These are phyloP conservation scores for Mimas tiliae DNA, from an alignment of 2,888 invertebrate genomes.

Conservation along the genomic window DNA sequence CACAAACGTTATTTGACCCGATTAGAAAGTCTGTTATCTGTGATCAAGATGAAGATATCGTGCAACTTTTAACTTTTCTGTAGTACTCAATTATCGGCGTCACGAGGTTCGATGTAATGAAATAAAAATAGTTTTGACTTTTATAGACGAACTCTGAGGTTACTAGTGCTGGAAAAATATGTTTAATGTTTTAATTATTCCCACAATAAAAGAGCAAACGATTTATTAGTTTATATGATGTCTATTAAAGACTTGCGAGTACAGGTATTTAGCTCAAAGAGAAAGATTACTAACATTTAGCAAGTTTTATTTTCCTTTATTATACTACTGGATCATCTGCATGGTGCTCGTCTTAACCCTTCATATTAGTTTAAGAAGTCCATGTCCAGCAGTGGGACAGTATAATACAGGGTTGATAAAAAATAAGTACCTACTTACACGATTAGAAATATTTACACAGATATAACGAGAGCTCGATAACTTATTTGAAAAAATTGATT, in stretches of 20 bases:
- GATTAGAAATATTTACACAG: no score
- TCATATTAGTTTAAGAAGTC: no score
- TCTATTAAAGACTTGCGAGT: no score
- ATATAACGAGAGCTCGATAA: no score
- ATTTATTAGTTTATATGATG: neutral
- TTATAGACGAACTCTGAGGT: slow-evolving; percentile 26
- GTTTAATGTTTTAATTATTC: neutral
- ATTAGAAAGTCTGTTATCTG: slow-evolving; percentile 75
- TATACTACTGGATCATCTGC: no score
- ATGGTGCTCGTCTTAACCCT: no score
- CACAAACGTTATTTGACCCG: slow-evolving; percentile 74
- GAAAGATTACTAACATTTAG: no score
- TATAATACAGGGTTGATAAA: no score
- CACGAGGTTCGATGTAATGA: slow-evolving; percentile 43
- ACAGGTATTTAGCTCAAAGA: neutral
- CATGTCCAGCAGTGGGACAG: no score
- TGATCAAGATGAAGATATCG: slow-evolving; percentile 71
- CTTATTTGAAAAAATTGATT: no score
- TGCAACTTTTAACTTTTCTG: slow-evolving; percentile 55
- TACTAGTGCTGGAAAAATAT: neutral
- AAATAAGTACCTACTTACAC: no score
- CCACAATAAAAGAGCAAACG: neutral
- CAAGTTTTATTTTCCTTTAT: no score
- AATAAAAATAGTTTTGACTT: slow-evolving; percentile 39
- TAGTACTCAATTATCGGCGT: slow-evolving; percentile 51